Evolutionary conservation across 2,113 vertebrate genomes (phyloP), one percentile per base, ranked within the genome.

Genomic region (Chaenogobius annularis): DNA sequence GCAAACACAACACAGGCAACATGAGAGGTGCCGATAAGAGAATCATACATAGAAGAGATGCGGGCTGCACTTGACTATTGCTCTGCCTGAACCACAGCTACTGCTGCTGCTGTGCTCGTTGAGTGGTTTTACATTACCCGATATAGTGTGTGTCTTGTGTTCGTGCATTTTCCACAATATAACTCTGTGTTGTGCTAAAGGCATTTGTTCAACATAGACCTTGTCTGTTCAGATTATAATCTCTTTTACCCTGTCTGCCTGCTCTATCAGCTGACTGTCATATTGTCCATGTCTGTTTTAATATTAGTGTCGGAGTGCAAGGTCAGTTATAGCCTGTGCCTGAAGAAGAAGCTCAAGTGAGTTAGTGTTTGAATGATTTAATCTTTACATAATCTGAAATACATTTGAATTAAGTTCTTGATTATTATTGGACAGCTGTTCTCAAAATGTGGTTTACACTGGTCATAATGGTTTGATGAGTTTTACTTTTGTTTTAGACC

Each of bases 21-120:
- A 85, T 87, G 89, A 91, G 83, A 82, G 83, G 85, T 66, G 40
- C 17, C 88, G 92, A 92, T 93, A 92, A 91, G 87, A 69, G 58
- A 77, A 77, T 85, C 75, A 80, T 78, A 80, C 80, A 80, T 79
- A 78, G 75, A 81, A 68, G 83, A 78, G 70, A 50, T 73, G 69
- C 75, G 79, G 69, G 79, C 82, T 77, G 78, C 81, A 82, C 82
- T 89, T 87, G 79, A 88, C 87, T 77, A 69, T 81, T 90, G 82
- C 84, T 63, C 83, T 81, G 48, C 78, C 76, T 69, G 69, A 81
- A 77, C n/a, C 72, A 47, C 12, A 47, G 26, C 22, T 26, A 26
- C 22, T 58, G 55, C 55, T 26, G 61, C 70, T 66, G 65, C 70
- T 68, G 67, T 85, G 35, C 80, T 83, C 66, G 81, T 77, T 85